These are phyloP conservation scores for Heliconius erato DNA, from an alignment of 2,888 invertebrate species.

Conservation along the genomic window DNA sequence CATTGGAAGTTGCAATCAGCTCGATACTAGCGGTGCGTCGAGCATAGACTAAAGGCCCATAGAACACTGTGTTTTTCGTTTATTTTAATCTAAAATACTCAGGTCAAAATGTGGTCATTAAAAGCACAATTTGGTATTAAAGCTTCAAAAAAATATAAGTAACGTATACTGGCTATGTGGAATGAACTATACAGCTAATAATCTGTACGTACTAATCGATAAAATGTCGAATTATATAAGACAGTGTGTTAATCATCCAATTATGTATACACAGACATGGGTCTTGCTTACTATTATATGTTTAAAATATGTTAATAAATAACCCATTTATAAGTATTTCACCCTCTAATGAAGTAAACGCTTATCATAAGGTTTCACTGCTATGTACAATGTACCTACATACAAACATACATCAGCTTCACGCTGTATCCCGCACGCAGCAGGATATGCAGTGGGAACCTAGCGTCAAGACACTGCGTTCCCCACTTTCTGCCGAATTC, in stretches of 20 bases:
- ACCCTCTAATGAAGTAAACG: neutral
- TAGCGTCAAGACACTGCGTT: no score
- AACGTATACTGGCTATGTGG: neutral
- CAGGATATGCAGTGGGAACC: no score
- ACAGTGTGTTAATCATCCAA: no score
- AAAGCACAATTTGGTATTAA: neutral
- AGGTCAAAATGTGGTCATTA: neutral
- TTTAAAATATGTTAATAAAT: neutral
- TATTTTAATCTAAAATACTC: neutral
- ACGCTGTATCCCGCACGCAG: no score
- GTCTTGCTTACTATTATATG: neutral
- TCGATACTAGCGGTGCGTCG: constrained; percentile 18
- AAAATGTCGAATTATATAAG: no score
- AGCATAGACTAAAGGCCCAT: neutral
- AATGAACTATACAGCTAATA: no score
- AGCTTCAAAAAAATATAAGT: neutral
- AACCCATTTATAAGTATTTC: neutral
- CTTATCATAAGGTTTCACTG: neutral
- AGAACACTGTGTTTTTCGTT: constrained; percentile 8
- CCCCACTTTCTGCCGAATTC: no score
- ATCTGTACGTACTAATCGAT: no score
- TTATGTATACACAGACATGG: neutral
- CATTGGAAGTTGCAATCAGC: constrained; percentile 19
- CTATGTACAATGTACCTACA: neutral
- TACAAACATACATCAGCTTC: no score